phyloP scores from a whole-genome alignment of 37 sponge, comb jelly and placozoan genomes.

The Cliona cf. orientalis region DNA sequence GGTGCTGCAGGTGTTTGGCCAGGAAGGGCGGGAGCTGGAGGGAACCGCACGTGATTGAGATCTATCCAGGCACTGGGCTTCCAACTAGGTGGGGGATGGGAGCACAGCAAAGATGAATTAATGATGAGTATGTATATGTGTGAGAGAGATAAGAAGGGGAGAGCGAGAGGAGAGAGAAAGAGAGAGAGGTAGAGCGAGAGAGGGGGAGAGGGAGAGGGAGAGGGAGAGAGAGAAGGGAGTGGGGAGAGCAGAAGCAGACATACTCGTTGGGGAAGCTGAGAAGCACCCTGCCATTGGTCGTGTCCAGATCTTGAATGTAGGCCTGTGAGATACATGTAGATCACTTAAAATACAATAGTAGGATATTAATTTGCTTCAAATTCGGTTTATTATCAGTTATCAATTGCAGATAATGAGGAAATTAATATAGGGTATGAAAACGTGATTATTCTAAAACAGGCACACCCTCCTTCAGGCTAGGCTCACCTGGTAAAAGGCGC shows the following conservation, averaged over 20 bases:
- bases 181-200: slow-evolving; percentile 20
- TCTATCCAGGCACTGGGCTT: slow-evolving; percentile 52
- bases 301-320: slow-evolving; percentile 44
- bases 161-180: slow-evolving; percentile 12
- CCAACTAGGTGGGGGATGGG: slow-evolving; percentile 46
- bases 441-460: neutral
- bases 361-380: neutral
- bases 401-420: too few relatives aligned
- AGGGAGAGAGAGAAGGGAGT: slow-evolving; percentile 7
- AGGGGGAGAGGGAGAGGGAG: slow-evolving; percentile 25
- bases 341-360: neutral
- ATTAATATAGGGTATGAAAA: too few relatives aligned
- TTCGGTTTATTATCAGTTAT: too few relatives aligned
- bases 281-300: slow-evolving; percentile 22
- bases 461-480: neutral
- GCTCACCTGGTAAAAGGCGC: slow-evolving; percentile 79
- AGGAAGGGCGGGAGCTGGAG: neutral
- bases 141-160: slow-evolving; percentile 5
- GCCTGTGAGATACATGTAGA: slow-evolving; percentile 40
- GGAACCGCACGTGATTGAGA: slow-evolving; percentile 41
- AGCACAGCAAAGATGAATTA: neutral
- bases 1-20: neutral
- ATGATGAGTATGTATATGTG: neutral
- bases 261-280: slow-evolving; percentile 64
- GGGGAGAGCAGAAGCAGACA: slow-evolving; percentile 3